Evolutionary conservation across 35 echinoderm and acorn worm species (phyloP), one percentile per base, ranked within the genome.

Genomic region (Chiridota heheva): DNA sequence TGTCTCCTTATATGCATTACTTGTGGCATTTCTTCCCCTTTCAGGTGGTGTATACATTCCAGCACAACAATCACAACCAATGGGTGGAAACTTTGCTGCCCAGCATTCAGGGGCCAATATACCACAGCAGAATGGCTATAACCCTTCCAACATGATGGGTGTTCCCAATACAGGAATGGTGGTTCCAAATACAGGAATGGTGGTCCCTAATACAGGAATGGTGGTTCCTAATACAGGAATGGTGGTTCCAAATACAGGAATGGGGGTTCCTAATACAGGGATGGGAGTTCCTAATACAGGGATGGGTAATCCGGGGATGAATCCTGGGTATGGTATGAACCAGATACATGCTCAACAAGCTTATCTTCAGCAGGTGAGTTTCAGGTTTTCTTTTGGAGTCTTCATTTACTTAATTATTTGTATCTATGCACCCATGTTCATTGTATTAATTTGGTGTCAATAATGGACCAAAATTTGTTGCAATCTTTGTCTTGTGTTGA

Each of bases 21-120:
- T 53, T 22, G 30, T 66, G 62, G 7, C 8, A 18, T 31, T 12
- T 40, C 20, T 66, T 77, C 4, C 39, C 56, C 4, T 76, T 74
- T 2, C 60, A 93, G 90, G 85, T 2, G 90, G 90, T 30, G 38
- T 93, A 60, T 93, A 93, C 84, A 93, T 93, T 87, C 85, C 90
- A 77, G 78, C 88, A 42, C 90, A 93, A 63, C 69, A 87, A 69
- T 67, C 41, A 40, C 69, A 57, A 83, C 30, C 66, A 89, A 63
- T 63, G 53, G 78, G 80, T 70, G 35, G 75, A 72, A 81, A 24
- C 36, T 81, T 60, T 42, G 36, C 2, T n/a, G n/a, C n/a, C n/a
- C n/a, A n/a, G n/a, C n/a, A n/a, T n/a, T 47, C 43, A 27, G 42
- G 56, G 29, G 58, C 51, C 17, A 38, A 35, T 63, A 38, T 63